Base-by-base conservation (phyloP, 2,797 vertebrate species). In the Sebastes jordani region DNA sequence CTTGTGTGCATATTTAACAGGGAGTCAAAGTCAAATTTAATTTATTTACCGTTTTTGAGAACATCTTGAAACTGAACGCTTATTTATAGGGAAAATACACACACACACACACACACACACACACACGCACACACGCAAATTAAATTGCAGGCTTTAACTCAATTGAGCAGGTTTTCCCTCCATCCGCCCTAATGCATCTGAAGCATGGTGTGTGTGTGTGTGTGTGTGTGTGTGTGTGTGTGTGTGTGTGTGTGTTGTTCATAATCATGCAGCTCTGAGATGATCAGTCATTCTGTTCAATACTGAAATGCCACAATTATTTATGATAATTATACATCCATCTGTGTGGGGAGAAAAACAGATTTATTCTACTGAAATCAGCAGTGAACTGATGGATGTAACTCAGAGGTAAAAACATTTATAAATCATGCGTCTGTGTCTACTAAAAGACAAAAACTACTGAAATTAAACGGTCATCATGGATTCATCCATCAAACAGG, bases 101-200 rank as follows among this genome's bases (percentile, higher is more conserved):
- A 63, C 59, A 66, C 49, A 67, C 66, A 71, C 5, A 76, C 11
- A 46, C 59, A 38, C 60, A 60, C 1, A 46, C 59, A 38, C 60
- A 60, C 1, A 61, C 46, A 34, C 32, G 11, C 34, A 11, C 34
- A 36, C 34, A 36, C 34, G 29, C 29, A 84, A 91, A 94, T 93
- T 72, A 65, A 92, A 91, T 93, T 93, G 81, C 46, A 89, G 59
- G 46, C 27, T 86, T 85, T 92, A 93, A 93, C 88, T 92, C 66
- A 88, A 87, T 93, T 83, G 69, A 81, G 76, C 61, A 77, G 85
- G 77, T 34, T 84, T 88, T 88, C 25, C 69, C 82, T 88, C 78
- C 84, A 86, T 83, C 81, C 71, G 34, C 52, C 60, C 49, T 76
- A 59, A 81, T 90, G 78, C 66, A 58, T 80, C 76, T 80, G 49